These are phyloP conservation scores for Pituophis catenifer DNA, from an alignment of 2,113 vertebrate species.

Conservation along the genomic window DNA sequence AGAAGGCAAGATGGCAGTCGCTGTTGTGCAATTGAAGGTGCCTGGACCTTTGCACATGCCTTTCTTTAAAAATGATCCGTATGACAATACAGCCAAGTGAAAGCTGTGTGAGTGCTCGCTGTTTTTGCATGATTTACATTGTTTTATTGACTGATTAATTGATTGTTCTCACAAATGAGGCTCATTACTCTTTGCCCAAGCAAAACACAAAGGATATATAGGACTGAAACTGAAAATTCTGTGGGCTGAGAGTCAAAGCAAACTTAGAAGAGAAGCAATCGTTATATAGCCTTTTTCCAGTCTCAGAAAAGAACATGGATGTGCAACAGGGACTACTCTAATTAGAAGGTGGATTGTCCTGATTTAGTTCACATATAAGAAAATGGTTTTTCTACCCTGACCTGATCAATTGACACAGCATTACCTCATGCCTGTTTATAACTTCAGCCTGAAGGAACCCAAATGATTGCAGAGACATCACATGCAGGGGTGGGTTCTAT, in stretches of 20 bases:
- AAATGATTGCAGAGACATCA: background rate
- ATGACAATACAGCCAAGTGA: background rate
- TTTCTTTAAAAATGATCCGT: background rate
- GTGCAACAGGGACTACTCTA: rapidly evolving
- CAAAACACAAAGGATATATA: background rate
- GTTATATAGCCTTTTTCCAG: background rate
- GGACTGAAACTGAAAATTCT: background rate
- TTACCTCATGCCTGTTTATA: background rate
- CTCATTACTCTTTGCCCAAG: background rate
- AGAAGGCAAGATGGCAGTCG: background rate
- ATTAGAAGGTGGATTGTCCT: background rate
- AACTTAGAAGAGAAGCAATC: background rate
- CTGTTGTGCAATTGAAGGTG: background rate
- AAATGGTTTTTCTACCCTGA: background rate
- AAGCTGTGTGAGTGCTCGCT: background rate
- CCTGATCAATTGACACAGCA: background rate
- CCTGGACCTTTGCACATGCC: background rate
- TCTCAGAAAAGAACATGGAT: background rate
- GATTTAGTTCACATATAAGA: background rate
- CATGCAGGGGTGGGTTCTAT: too few relatives aligned
- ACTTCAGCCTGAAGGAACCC: background rate
- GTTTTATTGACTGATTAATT: background rate
- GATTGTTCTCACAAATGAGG: background rate
- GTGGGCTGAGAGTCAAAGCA: background rate
- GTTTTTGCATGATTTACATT: background rate